These are phyloP conservation scores for Disparrhopalites patrizii DNA, from an alignment of 2,888 invertebrate genomes.

Conservation along the genomic window DNA sequence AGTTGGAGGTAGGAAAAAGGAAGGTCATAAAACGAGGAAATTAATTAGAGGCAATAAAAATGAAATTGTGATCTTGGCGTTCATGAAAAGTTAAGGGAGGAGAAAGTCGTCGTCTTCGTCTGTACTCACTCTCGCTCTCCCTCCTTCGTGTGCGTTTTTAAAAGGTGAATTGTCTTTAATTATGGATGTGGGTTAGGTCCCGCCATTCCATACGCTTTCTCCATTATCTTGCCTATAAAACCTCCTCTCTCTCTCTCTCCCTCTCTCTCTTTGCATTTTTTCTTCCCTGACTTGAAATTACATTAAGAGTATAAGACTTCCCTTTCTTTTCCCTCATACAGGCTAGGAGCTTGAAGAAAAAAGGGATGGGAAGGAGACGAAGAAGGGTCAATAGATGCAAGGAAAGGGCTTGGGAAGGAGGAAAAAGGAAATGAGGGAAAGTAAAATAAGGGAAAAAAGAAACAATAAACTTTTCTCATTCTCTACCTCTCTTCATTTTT, in stretches of 20 bases:
- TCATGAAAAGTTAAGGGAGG: slow-evolving; percentile 1
- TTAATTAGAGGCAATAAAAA: neutral
- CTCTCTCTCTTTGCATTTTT: neutral
- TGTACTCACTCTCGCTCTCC: neutral
- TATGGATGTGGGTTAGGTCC: neutral
- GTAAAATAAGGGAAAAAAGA: slow-evolving; percentile 27
- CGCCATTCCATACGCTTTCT: neutral
- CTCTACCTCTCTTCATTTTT: slow-evolving; percentile 37
- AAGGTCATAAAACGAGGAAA: neutral
- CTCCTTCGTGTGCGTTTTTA: neutral
- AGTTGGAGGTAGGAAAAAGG: neutral
- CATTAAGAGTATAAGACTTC: neutral
- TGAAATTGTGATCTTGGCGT: neutral
- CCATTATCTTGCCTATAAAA: slow-evolving; percentile 7
- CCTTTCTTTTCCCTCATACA: neutral
- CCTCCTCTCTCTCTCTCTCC: neutral
- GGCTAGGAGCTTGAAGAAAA: neutral
- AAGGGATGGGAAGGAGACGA: neutral
- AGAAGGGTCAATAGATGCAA: neutral
- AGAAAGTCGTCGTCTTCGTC: no score
- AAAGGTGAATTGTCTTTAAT: neutral
- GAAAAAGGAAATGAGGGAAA: slow-evolving; percentile 12
- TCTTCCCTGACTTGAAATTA: neutral
- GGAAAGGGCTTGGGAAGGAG: neutral
- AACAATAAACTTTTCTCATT: slow-evolving; percentile 41